phyloP scores from a whole-genome alignment of 2,113 vertebrate species.

The Nettapus auritus region DNA sequence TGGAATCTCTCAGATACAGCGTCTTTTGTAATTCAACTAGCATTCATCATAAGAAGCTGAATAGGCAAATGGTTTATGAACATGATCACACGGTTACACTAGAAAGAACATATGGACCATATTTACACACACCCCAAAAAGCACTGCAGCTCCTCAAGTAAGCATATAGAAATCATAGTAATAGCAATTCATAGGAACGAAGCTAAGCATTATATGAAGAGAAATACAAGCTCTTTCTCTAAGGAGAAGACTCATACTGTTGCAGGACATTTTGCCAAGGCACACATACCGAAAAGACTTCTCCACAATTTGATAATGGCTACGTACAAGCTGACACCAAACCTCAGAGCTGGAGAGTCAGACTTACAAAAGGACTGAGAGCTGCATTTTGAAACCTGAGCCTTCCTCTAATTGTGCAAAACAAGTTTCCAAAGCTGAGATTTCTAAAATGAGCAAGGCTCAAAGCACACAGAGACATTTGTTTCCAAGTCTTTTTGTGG shows the following conservation, averaged over 20 bases:
- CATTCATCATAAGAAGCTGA: background rate
- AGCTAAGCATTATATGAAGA: background rate
- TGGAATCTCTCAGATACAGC: background rate
- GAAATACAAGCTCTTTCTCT: background rate
- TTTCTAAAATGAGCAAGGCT: constrained; percentile 13
- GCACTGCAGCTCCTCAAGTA: background rate
- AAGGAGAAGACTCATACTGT: background rate
- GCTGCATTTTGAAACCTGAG: constrained; percentile 5
- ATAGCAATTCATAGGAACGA: background rate
- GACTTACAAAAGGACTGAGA: background rate
- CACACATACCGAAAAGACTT: background rate
- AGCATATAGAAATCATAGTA: background rate
- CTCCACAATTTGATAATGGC: background rate
- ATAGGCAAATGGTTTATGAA: background rate
- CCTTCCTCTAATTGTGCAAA: background rate
- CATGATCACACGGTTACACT: fast-evolving
- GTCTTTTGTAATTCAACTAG: background rate
- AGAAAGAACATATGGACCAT: background rate
- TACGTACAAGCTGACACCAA: background rate
- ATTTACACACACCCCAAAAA: background rate
- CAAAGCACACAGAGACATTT: background rate
- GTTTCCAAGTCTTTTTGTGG: background rate
- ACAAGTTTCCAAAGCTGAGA: background rate
- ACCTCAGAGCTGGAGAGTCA: background rate
- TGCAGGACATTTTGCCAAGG: background rate